These are phyloP conservation scores for Drosophila ananassae DNA, from an alignment of 1,140 invertebrate species.

Conservation along the genomic window DNA sequence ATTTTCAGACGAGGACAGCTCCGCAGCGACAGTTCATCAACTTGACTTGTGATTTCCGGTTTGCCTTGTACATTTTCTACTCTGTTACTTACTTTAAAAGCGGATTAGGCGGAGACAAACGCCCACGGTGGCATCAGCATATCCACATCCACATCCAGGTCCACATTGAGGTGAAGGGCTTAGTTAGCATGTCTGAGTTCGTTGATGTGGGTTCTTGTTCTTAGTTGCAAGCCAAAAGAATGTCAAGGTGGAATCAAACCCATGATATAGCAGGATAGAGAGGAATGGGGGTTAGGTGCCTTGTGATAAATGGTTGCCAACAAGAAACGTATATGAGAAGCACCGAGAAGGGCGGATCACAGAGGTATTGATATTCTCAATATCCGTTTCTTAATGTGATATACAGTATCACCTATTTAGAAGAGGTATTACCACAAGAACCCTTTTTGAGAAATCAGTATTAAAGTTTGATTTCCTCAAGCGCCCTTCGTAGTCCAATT, in stretches of 20 bases:
- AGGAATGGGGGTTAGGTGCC: background rate
- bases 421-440: no score
- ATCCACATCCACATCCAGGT: constrained; percentile 26
- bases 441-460: no score
- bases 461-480: no score
- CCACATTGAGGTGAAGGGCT: constrained; percentile 35
- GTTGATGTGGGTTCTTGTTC: constrained; percentile 37
- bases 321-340: background rate
- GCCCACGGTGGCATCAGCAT: constrained; percentile 70
- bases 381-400: no score
- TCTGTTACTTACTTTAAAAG: constrained; percentile 73
- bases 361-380: background rate
- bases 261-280: constrained; percentile 25
- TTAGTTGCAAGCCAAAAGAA: constrained; percentile 18
- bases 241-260: constrained; percentile 39
- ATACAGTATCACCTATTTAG: no score
- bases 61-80: constrained; percentile 45
- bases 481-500: no score
- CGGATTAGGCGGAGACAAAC: constrained; percentile 77
- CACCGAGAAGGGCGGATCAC: background rate
- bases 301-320: constrained; percentile 29
- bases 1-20: constrained; percentile 61
- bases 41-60: constrained; percentile 81
- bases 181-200: constrained; percentile 51
- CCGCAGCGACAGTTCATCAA: constrained; percentile 74